Evolutionary conservation across 2,888 invertebrate genomes (phyloP).

Genomic region (Drosophila helvetica): DNA sequence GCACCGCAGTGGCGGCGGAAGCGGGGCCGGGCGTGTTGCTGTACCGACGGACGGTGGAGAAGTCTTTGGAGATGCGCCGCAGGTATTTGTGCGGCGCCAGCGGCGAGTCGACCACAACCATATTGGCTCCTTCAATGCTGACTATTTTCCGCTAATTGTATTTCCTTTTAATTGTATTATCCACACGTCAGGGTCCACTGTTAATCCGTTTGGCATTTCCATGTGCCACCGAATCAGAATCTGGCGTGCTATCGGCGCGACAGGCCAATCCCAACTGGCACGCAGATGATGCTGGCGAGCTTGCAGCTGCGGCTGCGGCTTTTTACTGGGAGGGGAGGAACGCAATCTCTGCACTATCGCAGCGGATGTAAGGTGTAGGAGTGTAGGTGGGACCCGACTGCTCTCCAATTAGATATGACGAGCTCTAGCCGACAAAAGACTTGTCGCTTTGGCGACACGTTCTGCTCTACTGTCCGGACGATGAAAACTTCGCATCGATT

Average conservation of each 20-base stretch:
- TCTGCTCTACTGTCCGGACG: background rate
- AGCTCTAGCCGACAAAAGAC: background rate
- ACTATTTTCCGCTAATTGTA: conserved; percentile 34
- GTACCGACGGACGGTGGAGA: conserved; percentile 77
- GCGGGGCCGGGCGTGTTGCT: conserved; percentile 67
- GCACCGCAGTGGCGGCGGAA: conserved; percentile 23
- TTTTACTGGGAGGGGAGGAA: conserved; percentile 14
- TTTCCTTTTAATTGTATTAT: conserved; percentile 53
- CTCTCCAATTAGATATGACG: conserved; percentile 57
- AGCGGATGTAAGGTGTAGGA: background rate
- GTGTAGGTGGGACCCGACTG: conserved; percentile 12
- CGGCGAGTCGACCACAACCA: conserved; percentile 70
- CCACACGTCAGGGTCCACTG: conserved; percentile 4
- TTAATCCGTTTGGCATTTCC: conserved; percentile 12
- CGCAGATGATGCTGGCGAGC: conserved; percentile 37
- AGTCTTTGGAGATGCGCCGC: conserved; percentile 78
- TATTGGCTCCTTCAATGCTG: conserved; percentile 26
- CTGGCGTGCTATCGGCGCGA: conserved; percentile 23
- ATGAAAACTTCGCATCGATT: conserved; percentile 14
- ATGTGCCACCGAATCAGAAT: conserved; percentile 15
- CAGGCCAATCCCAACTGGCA: conserved; percentile 58
- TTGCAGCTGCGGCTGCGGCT: conserved; percentile 33
- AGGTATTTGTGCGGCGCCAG: conserved; percentile 70
- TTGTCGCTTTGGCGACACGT: background rate
- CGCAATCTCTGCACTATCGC: conserved; percentile 13